phyloP scores from a whole-genome alignment of 1,140 invertebrate genomes.

The Diabrotica undecimpunctata region DNA sequence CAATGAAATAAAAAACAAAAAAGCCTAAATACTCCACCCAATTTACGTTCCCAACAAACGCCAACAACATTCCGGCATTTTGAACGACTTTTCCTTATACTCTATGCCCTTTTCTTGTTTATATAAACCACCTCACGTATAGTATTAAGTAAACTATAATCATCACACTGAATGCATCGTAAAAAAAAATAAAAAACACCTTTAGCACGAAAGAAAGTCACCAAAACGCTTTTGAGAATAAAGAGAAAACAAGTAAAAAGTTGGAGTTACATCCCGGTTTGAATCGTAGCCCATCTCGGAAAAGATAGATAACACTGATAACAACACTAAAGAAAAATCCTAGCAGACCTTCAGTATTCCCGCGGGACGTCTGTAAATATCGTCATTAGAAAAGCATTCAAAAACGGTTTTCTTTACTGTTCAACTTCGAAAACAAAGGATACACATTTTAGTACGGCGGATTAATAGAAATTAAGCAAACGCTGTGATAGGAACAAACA shows the following conservation, averaged over 20 bases:
- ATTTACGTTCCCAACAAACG: too few relatives aligned
- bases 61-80: too few relatives aligned
- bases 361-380: not conserved
- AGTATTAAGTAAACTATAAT: not conserved
- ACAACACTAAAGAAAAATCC: not conserved
- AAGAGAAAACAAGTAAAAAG: not conserved
- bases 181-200: conserved; percentile 1
- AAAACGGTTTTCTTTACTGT: not conserved
- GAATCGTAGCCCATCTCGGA: not conserved
- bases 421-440: too few relatives aligned
- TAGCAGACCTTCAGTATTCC: not conserved
- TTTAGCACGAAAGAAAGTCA: not conserved
- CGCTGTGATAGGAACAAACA: too few relatives aligned
- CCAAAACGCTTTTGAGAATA: not conserved
- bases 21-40: too few relatives aligned
- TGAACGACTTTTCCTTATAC: too few relatives aligned
- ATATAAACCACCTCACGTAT: too few relatives aligned
- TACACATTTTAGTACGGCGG: too few relatives aligned
- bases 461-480: too few relatives aligned
- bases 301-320: conserved; percentile 2
- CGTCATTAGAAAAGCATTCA: not conserved
- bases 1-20: too few relatives aligned
- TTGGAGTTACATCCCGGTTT: not conserved
- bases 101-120: too few relatives aligned
- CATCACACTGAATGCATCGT: not conserved